Evolutionary conservation across 2,888 invertebrate genomes (phyloP), one percentile per base, ranked within the genome.

Genomic region (Bimastos eiseni): DNA sequence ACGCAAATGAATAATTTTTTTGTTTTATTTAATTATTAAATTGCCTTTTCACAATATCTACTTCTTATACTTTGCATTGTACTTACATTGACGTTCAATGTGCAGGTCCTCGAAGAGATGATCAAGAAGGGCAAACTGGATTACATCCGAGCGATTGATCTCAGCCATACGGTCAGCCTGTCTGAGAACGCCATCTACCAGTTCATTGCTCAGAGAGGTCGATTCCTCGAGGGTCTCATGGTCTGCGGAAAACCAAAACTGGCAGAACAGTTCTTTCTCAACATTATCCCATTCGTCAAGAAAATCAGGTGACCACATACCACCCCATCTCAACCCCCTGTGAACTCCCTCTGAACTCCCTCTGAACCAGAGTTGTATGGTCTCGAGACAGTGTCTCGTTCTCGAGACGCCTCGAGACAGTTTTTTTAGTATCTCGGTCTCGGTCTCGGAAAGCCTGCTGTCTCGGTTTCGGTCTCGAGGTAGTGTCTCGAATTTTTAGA

Each of bases 261-360:
- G 93, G 98, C 99, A 0, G 99, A 99, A 96, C 98, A 98, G 94
- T 96, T 99, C 93, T 99, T 99, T 98, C 98, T 98, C 96, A 97
- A 98, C 93, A 97, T 98, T 92, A 96, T 99, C 92, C 98, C 98
- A 0, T 97, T 98, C 92, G 96, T 99, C 90, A 97, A 97, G 91
- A 98, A 98, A 94, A 97, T 98, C 93, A 98, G 97, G 99, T 99
- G 94, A 90, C 33, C 84, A 30, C 33, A 13, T 34, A 36, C 19
- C 86, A 15, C 15, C 41, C 41, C 8, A 41, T 41, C 41, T n/a
- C n/a, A n/a, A n/a, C n/a, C n/a, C n/a, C n/a, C n/a, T n/a, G n/a
- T n/a, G n/a, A n/a, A n/a, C n/a, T n/a, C n/a, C n/a, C n/a, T n/a
- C n/a, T n/a, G n/a, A n/a, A n/a, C n/a, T n/a, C n/a, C n/a, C n/a